These are phyloP conservation scores for Tachystola acroxantha DNA, from an alignment of 2,888 invertebrate species.

Conservation along the genomic window DNA sequence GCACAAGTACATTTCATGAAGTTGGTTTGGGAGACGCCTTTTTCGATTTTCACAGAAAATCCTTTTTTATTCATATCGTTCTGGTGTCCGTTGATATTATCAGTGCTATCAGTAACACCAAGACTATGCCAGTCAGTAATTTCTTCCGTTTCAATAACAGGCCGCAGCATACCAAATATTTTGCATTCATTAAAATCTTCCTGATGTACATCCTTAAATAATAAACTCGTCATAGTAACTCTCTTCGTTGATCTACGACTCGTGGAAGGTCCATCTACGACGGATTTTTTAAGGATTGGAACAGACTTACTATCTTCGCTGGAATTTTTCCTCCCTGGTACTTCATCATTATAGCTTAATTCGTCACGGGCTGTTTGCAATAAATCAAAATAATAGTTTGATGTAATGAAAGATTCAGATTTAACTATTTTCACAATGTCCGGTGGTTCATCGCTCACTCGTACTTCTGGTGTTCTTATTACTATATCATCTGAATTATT, in stretches of 20 bases:
- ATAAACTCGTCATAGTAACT: conserved; percentile 47
- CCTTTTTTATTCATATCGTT: conserved; percentile 16
- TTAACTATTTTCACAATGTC: conserved; percentile 10
- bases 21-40: conserved; percentile 49
- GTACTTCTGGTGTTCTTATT: too few species aligned
- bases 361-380: conserved; percentile 14
- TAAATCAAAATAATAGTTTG: conserved; percentile 5
- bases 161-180: conserved; percentile 49
- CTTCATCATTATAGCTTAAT: conserved; percentile 2
- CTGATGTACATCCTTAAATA: conserved; percentile 22
- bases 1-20: conserved; percentile 56
- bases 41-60: conserved; percentile 47
- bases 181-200: conserved; percentile 23
- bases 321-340: conserved; percentile 5
- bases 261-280: conserved; percentile 13
- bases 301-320: conserved; percentile 20
- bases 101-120: conserved; percentile 50
- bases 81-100: conserved; percentile 24
- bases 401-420: conserved; percentile 17
- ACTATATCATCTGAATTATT: not conserved
- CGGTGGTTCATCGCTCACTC: too few species aligned
- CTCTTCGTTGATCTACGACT: conserved; percentile 38
- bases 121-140: conserved; percentile 52
- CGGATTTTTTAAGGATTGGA: conserved; percentile 44
- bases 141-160: conserved; percentile 46